Base-by-base conservation (phyloP, 1,140 invertebrate species). In the Drosophila nasuta region DNA sequence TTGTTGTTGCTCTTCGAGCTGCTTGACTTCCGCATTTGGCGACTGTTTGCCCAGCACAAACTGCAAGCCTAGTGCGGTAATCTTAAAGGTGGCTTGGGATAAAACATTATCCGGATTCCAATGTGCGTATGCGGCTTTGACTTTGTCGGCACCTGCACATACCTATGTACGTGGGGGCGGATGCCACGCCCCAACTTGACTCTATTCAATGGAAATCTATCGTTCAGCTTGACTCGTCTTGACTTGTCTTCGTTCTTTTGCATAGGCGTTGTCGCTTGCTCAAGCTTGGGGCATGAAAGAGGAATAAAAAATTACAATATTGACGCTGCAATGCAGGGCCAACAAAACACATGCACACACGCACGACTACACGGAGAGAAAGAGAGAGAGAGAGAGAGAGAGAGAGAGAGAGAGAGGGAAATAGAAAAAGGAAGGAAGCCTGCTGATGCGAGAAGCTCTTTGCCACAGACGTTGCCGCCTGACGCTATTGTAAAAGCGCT, bases 91-190 rank as follows among this genome's bases (percentile, higher is more conserved):
- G 76, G 76, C 72, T 79, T 45, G 59, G 57, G 71, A 72, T 67
- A 91, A 91, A 91, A 91, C 87, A 91, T 91, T 91, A 91, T 85
- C 74, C 77, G 90, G 82, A 91, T 91, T 91, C 88, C 83, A 88
- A 91, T 82, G 85, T 88, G 85, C 80, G 83, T 85, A 86, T 88
- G 85, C 65, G 59, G 83, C 75, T 77, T 77, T 77, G 60, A 71
- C 62, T 76, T 76, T 76, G 73, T 64, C 73, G 73, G 66, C 59
- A 70, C 52, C 45, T 49, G 8, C 13, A 49, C 15, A 60, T 56
- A 33, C 17, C 43, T n/a, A 11, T 6, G 25, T 41, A 17, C 20
- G 20, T 20, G 8, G 20, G 2, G 35, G 35, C 8, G 35, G 35
- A 33, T 11, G 20, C 5, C 41, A 51, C 15, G 7, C n/a, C 30